Base-by-base conservation (phyloP, 2,888 invertebrate genomes). In the Mimumesa dahlbomi region DNA sequence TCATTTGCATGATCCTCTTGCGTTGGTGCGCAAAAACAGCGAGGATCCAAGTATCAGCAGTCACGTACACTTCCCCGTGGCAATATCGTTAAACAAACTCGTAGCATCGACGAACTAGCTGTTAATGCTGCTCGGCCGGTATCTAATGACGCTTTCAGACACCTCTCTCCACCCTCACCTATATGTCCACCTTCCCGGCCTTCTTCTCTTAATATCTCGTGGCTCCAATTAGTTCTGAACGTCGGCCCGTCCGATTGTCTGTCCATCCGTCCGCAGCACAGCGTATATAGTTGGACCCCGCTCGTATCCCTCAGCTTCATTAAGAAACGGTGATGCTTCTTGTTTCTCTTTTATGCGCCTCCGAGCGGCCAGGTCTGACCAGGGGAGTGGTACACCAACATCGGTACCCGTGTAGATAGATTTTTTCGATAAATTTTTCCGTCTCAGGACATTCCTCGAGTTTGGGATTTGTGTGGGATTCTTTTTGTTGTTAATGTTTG, bases 311-410 rank as follows among this genome's bases (percentile, higher is more conserved):
- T 87, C 86, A 85, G 88, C 88, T 89, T 89, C 89, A 89, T 89
- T 89, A 89, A 89, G 88, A 88, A 89, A 88, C 87, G 85, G 86
- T 87, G 87, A 87, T 86, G 87, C 85, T 86, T 89, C 88, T 89
- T 88, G 88, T 88, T 89, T 89, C 84, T 88, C 87, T 83, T 86
- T 80, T 84, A 83, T 79, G 64, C 76, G 71, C 70, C 65, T 74
- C 79, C 75, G 75, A n/a, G n/a, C n/a, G n/a, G n/a, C n/a, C n/a
- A n/a, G n/a, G n/a, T n/a, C n/a, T n/a, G n/a, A n/a, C n/a, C n/a
- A n/a, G n/a, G n/a, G n/a, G n/a, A n/a, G n/a, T n/a, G n/a, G n/a
- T n/a, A n/a, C n/a, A n/a, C n/a, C n/a, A n/a, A n/a, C n/a, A n/a
- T n/a, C n/a, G n/a, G n/a, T n/a, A n/a, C n/a, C n/a, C n/a, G n/a